A percentile compares a stretch with the other conserved stretches of the same genome.
Conservation (phyloP, 2,797 vertebrate species). For the Cetoscarus ocellatus region DNA sequence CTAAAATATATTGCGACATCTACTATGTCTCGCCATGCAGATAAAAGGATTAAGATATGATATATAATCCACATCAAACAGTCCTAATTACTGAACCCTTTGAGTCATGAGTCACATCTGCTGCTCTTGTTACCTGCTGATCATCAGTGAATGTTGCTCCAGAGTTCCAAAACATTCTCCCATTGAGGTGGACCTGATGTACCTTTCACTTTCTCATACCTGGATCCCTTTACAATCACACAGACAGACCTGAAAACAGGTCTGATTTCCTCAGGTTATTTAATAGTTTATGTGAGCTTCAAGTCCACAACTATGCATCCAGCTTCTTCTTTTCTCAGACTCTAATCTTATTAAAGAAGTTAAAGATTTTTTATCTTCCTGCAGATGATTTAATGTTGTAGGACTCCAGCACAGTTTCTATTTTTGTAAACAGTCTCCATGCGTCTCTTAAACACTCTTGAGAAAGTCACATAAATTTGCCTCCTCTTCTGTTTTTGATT, state of each 20-base stretch:
- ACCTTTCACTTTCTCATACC: neutral
- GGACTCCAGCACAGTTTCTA: conserved; percentile 12
- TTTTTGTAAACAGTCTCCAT: conserved; percentile 44
- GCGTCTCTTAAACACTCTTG: conserved; percentile 20
- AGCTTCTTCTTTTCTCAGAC: neutral
- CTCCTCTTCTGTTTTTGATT: conserved; percentile 26
- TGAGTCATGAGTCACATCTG: neutral
- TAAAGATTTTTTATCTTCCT: too few relatives aligned
- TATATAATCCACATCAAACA: too few relatives aligned
- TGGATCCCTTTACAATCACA: conserved; percentile 13
- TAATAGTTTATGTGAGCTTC: neutral
- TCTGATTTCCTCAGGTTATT: neutral
- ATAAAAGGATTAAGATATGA: too few relatives aligned
- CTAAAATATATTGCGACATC: too few relatives aligned
- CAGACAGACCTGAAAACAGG: conserved; percentile 12
- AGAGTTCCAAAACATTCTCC: neutral
- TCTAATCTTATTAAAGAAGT: neutral
- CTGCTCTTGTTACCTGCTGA: neutral
- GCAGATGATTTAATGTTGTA: too few relatives aligned
- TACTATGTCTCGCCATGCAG: too few relatives aligned
- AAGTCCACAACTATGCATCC: neutral
- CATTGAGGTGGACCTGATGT: neutral
- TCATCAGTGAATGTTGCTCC: neutral
- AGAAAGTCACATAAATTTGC: conserved; percentile 11
- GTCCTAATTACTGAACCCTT: too few relatives aligned